phyloP scores from a whole-genome alignment of 2,113 vertebrate species.

The Sorex araneus region DNA sequence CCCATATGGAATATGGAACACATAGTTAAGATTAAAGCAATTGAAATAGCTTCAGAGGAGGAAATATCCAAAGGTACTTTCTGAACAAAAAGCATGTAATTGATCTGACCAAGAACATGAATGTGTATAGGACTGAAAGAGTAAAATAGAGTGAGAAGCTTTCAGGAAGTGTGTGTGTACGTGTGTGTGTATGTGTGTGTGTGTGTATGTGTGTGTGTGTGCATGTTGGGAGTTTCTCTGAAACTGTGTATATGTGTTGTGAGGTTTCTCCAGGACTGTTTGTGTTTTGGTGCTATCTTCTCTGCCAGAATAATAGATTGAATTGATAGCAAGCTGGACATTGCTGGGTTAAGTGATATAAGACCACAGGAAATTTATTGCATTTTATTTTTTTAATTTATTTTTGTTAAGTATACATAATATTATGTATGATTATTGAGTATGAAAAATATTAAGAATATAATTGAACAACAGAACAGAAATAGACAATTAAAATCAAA shows the following conservation, averaged over 20 bases:
- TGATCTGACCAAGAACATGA: neutral
- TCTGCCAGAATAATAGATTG: neutral
- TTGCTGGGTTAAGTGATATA: neutral
- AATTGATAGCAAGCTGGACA: neutral
- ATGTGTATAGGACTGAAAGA: neutral
- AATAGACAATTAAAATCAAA: constrained; percentile 1
- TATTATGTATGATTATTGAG: neutral
- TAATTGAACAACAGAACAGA: neutral
- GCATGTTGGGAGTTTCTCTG: too few relatives aligned
- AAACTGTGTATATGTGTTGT: too few relatives aligned
- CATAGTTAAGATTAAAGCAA: too few relatives aligned
- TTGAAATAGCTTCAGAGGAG: neutral
- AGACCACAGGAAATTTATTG: neutral
- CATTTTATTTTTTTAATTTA: constrained; percentile 37
- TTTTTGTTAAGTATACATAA: too few relatives aligned
- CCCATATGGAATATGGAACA: neutral
- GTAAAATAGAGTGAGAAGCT: neutral
- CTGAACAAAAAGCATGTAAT: neutral
- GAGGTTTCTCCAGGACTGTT: too few relatives aligned
- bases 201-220: too few relatives aligned
- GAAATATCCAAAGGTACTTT: neutral
- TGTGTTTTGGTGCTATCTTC: too few relatives aligned
- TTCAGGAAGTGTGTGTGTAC: too few relatives aligned
- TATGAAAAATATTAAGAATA: neutral
- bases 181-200: too few relatives aligned